Conservation (phyloP, 2,113 vertebrate species). For the Saguinus imperator region DNA sequence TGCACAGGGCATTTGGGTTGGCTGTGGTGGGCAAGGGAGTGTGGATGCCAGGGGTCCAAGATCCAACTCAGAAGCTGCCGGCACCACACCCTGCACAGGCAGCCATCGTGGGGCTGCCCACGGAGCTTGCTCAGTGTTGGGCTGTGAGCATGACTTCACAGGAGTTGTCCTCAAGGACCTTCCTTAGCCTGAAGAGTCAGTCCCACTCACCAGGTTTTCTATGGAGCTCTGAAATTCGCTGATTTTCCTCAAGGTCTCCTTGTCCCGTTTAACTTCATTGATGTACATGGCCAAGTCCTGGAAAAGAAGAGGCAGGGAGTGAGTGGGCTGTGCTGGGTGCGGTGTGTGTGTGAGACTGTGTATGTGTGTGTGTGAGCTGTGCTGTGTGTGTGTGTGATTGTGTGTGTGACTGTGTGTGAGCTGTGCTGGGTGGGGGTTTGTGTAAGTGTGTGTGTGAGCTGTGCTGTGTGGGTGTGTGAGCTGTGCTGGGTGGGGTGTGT, state of each 20-base stretch:
- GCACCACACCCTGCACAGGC: neutral
- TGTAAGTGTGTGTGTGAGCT: too few species aligned
- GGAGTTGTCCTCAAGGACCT: neutral
- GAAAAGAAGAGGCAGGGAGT: neutral
- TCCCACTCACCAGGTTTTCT: constrained; percentile 93
- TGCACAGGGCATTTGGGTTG: fast-evolving
- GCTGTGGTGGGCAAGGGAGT: fast-evolving
- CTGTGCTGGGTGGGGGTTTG: too few species aligned
- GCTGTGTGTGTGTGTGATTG: too few species aligned
- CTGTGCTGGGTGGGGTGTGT: too few species aligned
- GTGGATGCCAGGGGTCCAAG: fast-evolving
- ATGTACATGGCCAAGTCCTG: constrained; percentile 99
- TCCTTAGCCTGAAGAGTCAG: neutral
- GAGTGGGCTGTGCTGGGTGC: neutral
- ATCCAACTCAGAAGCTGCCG: fast-evolving
- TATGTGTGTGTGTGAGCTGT: too few species aligned
- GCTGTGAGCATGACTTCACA: neutral
- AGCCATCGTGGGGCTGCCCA: neutral
- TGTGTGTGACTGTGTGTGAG: too few species aligned
- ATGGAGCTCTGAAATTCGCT: constrained; percentile 98
- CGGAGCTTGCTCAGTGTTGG: neutral
- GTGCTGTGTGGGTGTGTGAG: too few species aligned
- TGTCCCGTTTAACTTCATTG: constrained; percentile 98
- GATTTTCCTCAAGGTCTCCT: constrained; percentile 98
- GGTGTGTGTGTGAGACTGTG: too few species aligned